Evolutionary conservation across 2,888 invertebrate species (phyloP).

Genomic region (Epinotia nisella): DNA sequence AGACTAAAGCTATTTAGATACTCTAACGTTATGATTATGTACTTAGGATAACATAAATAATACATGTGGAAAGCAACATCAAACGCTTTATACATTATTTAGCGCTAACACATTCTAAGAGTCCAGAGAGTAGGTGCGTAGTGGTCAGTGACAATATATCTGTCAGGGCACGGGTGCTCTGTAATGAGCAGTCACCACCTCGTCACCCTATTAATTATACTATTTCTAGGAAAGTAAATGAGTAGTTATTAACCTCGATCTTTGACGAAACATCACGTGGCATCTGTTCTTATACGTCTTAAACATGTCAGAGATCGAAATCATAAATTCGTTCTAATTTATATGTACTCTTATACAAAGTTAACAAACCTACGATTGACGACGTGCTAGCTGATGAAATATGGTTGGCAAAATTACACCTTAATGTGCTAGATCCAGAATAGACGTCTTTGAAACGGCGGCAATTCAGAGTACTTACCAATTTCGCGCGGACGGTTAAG

Average conservation of each 20-base stretch:
- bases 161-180: slow-evolving; percentile 59
- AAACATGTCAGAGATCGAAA: slow-evolving; percentile 24
- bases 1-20: slow-evolving; percentile 37
- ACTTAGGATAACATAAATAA: slow-evolving; percentile 41
- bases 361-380: slow-evolving; percentile 13
- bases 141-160: slow-evolving; percentile 64
- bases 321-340: slow-evolving; percentile 35
- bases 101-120: slow-evolving; percentile 49
- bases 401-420: slow-evolving; percentile 30
- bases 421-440: slow-evolving; percentile 31
- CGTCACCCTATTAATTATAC: slow-evolving; percentile 61
- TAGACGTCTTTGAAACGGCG: slow-evolving; percentile 28
- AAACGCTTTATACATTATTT: slow-evolving; percentile 59
- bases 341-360: slow-evolving; percentile 8
- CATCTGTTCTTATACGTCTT: slow-evolving; percentile 16
- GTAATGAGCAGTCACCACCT: slow-evolving; percentile 63
- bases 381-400: slow-evolving; percentile 20
- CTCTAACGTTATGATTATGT: slow-evolving; percentile 27
- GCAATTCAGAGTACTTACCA: slow-evolving; percentile 30
- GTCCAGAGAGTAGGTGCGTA: slow-evolving; percentile 54
- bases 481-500: slow-evolving; percentile 35
- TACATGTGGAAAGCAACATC: slow-evolving; percentile 56
- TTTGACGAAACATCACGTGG: slow-evolving; percentile 42
- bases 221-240: slow-evolving; percentile 56
- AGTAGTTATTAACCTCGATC: slow-evolving; percentile 31